Base-by-base conservation (phyloP, 2,113 vertebrate genomes). In the Eubucco bourcierii region DNA sequence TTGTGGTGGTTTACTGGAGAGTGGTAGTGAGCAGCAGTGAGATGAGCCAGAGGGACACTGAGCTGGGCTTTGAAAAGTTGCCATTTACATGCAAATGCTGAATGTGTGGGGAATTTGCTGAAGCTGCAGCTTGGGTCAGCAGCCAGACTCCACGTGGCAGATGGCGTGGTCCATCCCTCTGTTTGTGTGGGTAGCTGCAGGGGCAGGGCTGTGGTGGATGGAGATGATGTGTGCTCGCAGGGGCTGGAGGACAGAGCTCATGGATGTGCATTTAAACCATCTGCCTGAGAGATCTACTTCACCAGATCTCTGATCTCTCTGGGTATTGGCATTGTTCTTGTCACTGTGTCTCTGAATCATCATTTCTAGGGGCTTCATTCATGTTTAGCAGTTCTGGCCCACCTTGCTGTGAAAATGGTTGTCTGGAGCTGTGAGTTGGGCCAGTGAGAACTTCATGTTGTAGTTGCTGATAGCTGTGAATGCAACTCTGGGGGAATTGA, bases 81-180 rank as follows among this genome's bases (percentile, higher is more conserved):
- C 90, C 64, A 72, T 0, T 0, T 55, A 39, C 73, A 19, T 58
- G 59, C 53, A 66, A 84, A 80, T 41, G 81, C 81, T 33, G 75
- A 84, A 63, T 90, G 71, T 67, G 84, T 70, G 47, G 56, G 79
- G 90, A 96, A 95, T 96, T 89, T 85, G 95, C 94, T 96, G 94
- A 94, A 80, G 81, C 58, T 95, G 90, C 81, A 80, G 52, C 31
- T 7, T 29, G 58, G 73, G 39, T 80, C 28, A 89, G 46, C 46
- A 89, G 73, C 31, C 74, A 41, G 84, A 84, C 55, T 56, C 79
- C 72, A 67, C 13, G 10, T 11, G 39, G 65, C 16, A 0, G 5
- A 25, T 55, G 76, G 37, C 7, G 4, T 31, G 60, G 72, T 44
- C 75, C 0, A 0, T 64, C 87, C 64, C 79, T 63, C 18, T 55